Conservation (phyloP, 2,113 vertebrate genomes). For the Leucopsar rothschildi region DNA sequence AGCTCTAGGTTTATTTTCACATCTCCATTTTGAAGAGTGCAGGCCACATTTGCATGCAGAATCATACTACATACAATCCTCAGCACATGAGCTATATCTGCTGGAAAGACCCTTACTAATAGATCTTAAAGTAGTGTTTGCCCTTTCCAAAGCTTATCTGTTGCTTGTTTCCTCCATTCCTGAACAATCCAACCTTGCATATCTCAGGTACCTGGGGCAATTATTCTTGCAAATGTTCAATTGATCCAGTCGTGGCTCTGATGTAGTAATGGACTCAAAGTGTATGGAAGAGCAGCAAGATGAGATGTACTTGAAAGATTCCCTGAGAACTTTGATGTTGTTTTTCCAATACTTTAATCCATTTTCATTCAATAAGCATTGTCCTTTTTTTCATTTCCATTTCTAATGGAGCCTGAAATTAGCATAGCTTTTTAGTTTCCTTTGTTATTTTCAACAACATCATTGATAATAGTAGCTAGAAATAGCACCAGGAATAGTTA, state of each 20-base stretch:
- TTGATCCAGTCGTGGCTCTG: neutral
- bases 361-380: neutral
- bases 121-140: neutral
- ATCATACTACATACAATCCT: neutral
- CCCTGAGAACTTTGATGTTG: neutral
- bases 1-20: neutral
- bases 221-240: neutral
- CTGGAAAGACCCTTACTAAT: neutral
- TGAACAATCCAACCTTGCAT: neutral
- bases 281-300: neutral
- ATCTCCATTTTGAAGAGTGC: neutral
- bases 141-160: neutral
- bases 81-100: neutral
- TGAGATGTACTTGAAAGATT: neutral
- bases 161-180: neutral
- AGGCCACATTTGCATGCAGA: neutral
- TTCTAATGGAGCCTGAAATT: slow-evolving; percentile 34
- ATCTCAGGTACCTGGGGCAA: neutral
- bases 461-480: neutral
- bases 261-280: neutral
- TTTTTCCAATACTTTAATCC: neutral
- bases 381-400: neutral
- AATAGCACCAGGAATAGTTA: neutral
- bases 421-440: neutral
- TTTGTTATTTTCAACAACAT: neutral